Percentiles rank a stretch among this genome's conserved stretches.
phyloP scores from a whole-genome alignment of 2,888 invertebrate genomes.

The Ernsta delagoae region DNA sequence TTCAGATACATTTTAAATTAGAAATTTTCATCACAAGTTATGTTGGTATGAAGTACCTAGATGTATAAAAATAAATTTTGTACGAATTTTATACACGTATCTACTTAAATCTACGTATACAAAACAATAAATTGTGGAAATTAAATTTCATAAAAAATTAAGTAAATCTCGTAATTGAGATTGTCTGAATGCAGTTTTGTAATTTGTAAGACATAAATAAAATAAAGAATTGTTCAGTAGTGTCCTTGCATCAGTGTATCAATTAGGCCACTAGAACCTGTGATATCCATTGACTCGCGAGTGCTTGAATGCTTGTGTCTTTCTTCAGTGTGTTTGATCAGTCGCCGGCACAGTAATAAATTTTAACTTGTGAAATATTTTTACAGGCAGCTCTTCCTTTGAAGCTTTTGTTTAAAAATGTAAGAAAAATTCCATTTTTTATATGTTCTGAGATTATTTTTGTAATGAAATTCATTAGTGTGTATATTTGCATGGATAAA shows the following conservation, averaged over 20 bases:
- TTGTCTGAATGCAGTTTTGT: slow-evolving; percentile 32
- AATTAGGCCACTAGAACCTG: slow-evolving; percentile 80
- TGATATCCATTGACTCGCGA: slow-evolving; percentile 75
- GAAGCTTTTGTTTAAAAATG: background rate
- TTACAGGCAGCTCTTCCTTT: slow-evolving; percentile 35
- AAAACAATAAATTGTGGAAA: too few relatives aligned
- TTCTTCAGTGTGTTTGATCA: slow-evolving; percentile 63
- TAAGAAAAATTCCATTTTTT: background rate
- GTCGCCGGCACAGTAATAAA: slow-evolving; percentile 41
- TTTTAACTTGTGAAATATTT: slow-evolving; percentile 23
- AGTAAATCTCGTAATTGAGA: too few relatives aligned
- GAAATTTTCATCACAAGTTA: background rate
- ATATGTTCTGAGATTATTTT: background rate
- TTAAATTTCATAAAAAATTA: too few relatives aligned
- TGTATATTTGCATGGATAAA: too few relatives aligned
- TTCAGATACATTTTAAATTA: slow-evolving; percentile 1
- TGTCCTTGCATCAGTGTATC: slow-evolving; percentile 57
- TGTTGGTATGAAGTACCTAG: background rate
- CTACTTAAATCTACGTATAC: too few relatives aligned
- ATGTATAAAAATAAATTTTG: slow-evolving; percentile 12
- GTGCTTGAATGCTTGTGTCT: slow-evolving; percentile 71
- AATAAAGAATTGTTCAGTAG: slow-evolving; percentile 31
- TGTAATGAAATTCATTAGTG: background rate
- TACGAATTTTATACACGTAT: too few relatives aligned
- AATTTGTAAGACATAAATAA: slow-evolving; percentile 16